A percentile compares a stretch with the other conserved stretches of the same genome.
Evolutionary conservation across 2,888 invertebrate genomes (phyloP).

Genomic region (Diaperis boleti): DNA sequence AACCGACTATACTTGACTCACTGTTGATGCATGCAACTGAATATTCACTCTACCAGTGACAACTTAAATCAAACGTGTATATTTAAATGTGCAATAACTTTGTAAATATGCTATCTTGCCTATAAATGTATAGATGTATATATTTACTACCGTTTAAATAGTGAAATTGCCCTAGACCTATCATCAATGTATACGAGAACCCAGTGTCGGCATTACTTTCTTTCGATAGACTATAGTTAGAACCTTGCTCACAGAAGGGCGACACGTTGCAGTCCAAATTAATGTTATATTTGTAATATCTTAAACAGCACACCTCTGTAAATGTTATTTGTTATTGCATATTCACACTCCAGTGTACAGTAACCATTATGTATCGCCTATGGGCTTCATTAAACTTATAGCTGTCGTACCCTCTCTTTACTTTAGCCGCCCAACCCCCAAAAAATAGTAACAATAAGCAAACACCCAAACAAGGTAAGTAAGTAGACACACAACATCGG

Average conservation of each 20-base stretch:
- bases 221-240: constrained; percentile 6
- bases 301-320: constrained; percentile 51
- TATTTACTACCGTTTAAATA: constrained; percentile 53
- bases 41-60: constrained; percentile 43
- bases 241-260: constrained; percentile 25
- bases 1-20: constrained; percentile 35
- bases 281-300: constrained; percentile 48
- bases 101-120: constrained; percentile 64
- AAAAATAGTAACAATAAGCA: constrained; percentile 31
- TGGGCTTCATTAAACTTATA: constrained; percentile 66
- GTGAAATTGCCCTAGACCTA: constrained; percentile 48
- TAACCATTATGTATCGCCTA: constrained; percentile 65
- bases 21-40: constrained; percentile 44
- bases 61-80: constrained; percentile 55
- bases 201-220: constrained; percentile 32
- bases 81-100: constrained; percentile 67
- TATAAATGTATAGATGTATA: constrained; percentile 66
- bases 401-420: constrained; percentile 61
- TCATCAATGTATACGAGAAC: constrained; percentile 63
- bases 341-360: constrained; percentile 65
- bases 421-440: constrained; percentile 20
- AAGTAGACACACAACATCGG: constrained; percentile 9
- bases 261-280: constrained; percentile 34
- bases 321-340: constrained; percentile 66
- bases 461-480: constrained; percentile 29